These are phyloP conservation scores for Hyla sarda DNA, from an alignment of 2,113 vertebrate species.

Conservation along the genomic window DNA sequence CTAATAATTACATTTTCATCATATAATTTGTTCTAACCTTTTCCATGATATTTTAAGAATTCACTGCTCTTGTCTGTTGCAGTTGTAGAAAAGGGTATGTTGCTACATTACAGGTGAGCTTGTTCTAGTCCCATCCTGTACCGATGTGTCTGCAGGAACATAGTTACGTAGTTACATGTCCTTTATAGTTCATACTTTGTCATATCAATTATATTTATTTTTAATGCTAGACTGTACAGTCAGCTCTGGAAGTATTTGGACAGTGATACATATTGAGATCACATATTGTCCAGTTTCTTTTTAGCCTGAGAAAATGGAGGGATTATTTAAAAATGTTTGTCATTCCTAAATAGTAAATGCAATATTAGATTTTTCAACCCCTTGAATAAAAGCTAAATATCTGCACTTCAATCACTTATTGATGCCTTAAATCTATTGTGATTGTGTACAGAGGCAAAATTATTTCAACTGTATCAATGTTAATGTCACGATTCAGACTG, in stretches of 20 bases:
- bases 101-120: not conserved
- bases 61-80: not conserved
- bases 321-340: too few species aligned
- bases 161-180: not conserved
- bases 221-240: not conserved
- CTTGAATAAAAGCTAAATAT: too few species aligned
- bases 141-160: not conserved
- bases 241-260: not conserved
- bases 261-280: too few species aligned
- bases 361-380: too few species aligned
- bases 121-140: not conserved
- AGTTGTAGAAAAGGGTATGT: not conserved
- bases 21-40: slow-evolving; percentile 5
- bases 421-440: too few species aligned
- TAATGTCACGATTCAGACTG: too few species aligned
- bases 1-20: not conserved
- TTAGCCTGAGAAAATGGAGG: too few species aligned
- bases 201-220: not conserved
- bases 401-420: too few species aligned
- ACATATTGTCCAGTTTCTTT: too few species aligned
- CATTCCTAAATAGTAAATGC: too few species aligned
- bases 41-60: slow-evolving; percentile 5
- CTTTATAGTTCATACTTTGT: not conserved
- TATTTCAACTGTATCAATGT: too few species aligned
- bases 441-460: too few species aligned